Conservation (phyloP, 2,888 invertebrate species). For the Luperina testacea region DNA sequence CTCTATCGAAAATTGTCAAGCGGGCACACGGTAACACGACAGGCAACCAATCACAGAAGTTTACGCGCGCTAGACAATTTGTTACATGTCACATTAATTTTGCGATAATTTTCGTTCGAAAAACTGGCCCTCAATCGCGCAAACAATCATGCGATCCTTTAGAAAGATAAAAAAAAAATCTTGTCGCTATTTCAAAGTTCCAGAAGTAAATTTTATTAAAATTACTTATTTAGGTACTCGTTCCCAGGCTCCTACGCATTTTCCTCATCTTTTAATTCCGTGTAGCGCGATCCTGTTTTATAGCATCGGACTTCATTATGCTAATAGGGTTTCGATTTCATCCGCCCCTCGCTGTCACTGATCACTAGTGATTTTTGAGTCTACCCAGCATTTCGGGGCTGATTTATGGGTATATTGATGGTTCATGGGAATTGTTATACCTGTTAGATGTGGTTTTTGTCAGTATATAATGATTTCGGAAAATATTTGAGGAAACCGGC, state of each 20-base stretch:
- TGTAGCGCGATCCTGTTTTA: constrained; percentile 77
- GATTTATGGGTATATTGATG: constrained; percentile 3
- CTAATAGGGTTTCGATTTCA: constrained; percentile 84
- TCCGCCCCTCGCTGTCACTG: constrained; percentile 67
- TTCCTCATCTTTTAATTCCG: constrained; percentile 59
- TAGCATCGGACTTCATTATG: constrained; percentile 84
- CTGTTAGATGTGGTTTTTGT: no score
- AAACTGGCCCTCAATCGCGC: no score
- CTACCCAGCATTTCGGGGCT: constrained; percentile 41
- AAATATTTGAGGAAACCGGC: no score
- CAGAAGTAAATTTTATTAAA: not conserved
- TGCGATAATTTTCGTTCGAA: no score
- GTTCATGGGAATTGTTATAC: no score
- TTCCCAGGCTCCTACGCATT: constrained; percentile 18
- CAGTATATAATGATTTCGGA: no score
- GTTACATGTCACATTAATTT: no score
- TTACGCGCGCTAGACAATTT: no score
- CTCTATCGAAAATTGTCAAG: not conserved
- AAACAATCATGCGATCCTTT: not conserved
- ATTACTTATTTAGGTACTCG: not conserved
- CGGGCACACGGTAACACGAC: no score
- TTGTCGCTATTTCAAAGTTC: not conserved
- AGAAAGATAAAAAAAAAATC: no score
- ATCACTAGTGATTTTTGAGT: constrained; percentile 73
- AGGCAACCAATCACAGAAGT: no score